These are phyloP conservation scores for Sebastes kiyomatsui DNA, from an alignment of 2,797 vertebrate genomes.

Conservation along the genomic window DNA sequence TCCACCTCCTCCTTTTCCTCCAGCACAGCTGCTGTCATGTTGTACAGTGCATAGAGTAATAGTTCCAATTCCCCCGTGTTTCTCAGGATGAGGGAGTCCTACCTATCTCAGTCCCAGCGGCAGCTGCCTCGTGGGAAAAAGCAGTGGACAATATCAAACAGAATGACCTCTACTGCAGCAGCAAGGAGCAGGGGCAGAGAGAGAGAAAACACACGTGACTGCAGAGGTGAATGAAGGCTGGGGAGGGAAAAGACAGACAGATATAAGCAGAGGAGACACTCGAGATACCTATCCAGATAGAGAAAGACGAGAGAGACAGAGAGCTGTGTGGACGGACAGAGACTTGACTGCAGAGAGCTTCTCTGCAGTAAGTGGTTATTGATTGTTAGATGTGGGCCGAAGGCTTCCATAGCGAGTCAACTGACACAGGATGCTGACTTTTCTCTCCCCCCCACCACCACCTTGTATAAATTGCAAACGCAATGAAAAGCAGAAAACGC, in stretches of 20 bases:
- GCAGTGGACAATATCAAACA: conserved; percentile 49
- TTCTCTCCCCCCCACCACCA: neutral
- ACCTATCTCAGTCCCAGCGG: conserved; percentile 26
- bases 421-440: conserved; percentile 51
- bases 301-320: conserved; percentile 32
- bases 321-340: conserved; percentile 41
- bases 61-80: conserved; percentile 32
- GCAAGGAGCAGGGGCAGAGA: neutral
- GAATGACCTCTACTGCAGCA: conserved; percentile 65
- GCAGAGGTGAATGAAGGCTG: conserved; percentile 46
- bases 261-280: conserved; percentile 38
- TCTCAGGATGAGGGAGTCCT: conserved; percentile 25
- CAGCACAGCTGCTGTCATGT: conserved; percentile 35
- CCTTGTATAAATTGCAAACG: conserved; percentile 25
- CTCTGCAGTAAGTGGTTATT: conserved; percentile 78
- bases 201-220: conserved; percentile 34
- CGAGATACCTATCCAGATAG: conserved; percentile 36
- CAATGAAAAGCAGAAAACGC: conserved; percentile 23
- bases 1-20: too few species aligned
- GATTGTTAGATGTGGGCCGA: conserved; percentile 64
- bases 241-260: conserved; percentile 11
- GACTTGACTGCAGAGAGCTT: conserved; percentile 55
- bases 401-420: conserved; percentile 46
- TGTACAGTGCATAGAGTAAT: conserved; percentile 43
- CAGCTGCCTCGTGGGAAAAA: conserved; percentile 38